A percentile compares a stretch with the other conserved stretches of the same genome.
Evolutionary conservation across 2,888 invertebrate genomes (phyloP).

Genomic region (Drosophila dives): DNA sequence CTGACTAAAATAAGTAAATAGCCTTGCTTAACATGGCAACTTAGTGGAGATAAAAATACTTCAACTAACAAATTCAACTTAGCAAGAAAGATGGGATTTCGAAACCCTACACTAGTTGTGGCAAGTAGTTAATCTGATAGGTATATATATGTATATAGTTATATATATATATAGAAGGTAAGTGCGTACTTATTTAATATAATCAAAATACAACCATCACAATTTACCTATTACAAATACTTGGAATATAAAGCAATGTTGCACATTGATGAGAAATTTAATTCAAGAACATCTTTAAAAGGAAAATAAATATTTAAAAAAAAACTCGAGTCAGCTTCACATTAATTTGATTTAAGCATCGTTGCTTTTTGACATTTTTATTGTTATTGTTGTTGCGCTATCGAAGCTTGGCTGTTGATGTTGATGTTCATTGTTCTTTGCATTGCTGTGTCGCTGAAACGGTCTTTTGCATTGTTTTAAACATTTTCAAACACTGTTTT

Average conservation of each 20-base stretch:
- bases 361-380: conserved; percentile 80
- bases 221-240: background rate
- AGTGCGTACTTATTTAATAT: background rate
- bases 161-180: too few relatives aligned
- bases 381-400: conserved; percentile 76
- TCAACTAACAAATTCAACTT: background rate
- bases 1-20: background rate
- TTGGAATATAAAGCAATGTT: background rate
- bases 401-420: conserved; percentile 33
- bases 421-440: conserved; percentile 25
- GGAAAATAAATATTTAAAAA: conserved; percentile 1
- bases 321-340: conserved; percentile 49
- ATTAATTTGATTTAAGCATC: conserved; percentile 80
- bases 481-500: conserved; percentile 70
- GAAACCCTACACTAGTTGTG: background rate
- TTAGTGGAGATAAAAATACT: background rate
- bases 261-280: conserved; percentile 2
- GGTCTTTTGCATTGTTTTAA: conserved; percentile 73
- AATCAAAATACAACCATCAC: background rate
- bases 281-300: conserved; percentile 35
- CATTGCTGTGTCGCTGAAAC: conserved; percentile 37
- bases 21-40: background rate
- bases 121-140: background rate
- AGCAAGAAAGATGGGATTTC: background rate
- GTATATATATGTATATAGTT: too few relatives aligned